These are phyloP conservation scores for Dicyrtoma fusca DNA, from an alignment of 2,888 invertebrate genomes.

Conservation along the genomic window DNA sequence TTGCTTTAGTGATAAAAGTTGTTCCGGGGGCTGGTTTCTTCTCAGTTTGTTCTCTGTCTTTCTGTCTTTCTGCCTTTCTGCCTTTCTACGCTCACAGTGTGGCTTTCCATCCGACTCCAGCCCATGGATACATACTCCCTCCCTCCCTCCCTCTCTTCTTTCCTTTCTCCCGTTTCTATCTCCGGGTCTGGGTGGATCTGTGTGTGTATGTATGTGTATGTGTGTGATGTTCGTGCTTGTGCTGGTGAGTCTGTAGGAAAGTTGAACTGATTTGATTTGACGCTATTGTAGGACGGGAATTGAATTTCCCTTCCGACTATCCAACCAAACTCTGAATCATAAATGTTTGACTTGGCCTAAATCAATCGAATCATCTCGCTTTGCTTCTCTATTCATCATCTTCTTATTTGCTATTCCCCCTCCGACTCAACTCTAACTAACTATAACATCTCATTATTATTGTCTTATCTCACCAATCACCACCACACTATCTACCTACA, in stretches of 20 bases:
- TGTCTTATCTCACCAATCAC: constrained; percentile 38
- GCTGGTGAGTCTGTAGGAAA: constrained; percentile 20
- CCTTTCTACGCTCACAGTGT: neutral
- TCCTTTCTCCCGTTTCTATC: neutral
- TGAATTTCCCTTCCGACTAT: constrained; percentile 42
- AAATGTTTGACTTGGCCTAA: constrained; percentile 44
- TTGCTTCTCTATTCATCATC: constrained; percentile 33
- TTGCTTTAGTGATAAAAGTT: constrained; percentile 55
- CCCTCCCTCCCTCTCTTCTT: neutral
- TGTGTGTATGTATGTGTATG: too few relatives aligned
- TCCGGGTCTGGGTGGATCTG: neutral
- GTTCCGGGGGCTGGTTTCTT: constrained; percentile 28
- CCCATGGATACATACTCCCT: too few relatives aligned
- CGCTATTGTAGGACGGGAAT: constrained; percentile 46
- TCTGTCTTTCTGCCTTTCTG: neutral
- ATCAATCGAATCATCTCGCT: constrained; percentile 44
- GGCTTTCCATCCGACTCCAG: too few relatives aligned
- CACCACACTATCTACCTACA: constrained; percentile 11
- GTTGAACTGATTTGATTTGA: constrained; percentile 44
- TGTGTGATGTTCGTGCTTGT: too few relatives aligned
- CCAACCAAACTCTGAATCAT: constrained; percentile 43
- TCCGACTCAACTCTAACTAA: constrained; percentile 36
- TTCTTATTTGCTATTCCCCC: constrained; percentile 39
- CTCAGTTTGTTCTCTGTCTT: neutral
- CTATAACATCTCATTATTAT: constrained; percentile 36